phyloP scores from a whole-genome alignment of 2,888 invertebrate species.

The Galerucella nymphaeae region DNA sequence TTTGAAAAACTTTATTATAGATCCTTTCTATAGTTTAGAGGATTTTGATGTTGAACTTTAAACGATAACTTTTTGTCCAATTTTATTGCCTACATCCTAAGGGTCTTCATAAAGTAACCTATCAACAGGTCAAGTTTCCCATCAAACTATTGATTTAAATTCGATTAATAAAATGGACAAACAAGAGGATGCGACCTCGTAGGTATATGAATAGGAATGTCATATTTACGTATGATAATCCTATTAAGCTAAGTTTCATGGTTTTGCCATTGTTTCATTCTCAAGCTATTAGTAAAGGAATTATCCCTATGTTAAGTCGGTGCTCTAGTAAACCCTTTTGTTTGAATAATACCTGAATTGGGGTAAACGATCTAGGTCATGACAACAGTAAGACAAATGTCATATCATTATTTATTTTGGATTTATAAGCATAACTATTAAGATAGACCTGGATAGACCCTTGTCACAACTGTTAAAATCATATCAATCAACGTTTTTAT shows the following conservation, averaged over 20 bases:
- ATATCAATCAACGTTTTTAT: not conserved
- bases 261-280: conserved; percentile 42
- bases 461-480: not conserved
- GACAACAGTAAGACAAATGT: conserved; percentile 18
- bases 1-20: too few species aligned
- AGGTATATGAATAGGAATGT: not conserved
- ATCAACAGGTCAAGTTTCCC: not conserved
- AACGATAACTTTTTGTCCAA: too few species aligned
- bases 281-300: conserved; percentile 43
- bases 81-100: not conserved
- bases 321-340: conserved; percentile 34
- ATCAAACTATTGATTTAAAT: not conserved
- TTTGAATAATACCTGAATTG: conserved; percentile 35
- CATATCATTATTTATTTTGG: conserved; percentile 1
- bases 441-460: not conserved
- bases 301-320: conserved; percentile 37
- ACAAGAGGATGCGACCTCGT: conserved; percentile 11
- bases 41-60: too few species aligned
- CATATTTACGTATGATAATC: conserved; percentile 41
- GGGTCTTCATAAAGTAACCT: not conserved
- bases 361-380: conserved; percentile 30
- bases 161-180: conserved; percentile 11
- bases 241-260: conserved; percentile 42
- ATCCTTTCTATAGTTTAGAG: too few species aligned
- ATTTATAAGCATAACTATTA: not conserved